phyloP scores from a whole-genome alignment of 2,888 invertebrate genomes.

The Melanophora roralis region DNA sequence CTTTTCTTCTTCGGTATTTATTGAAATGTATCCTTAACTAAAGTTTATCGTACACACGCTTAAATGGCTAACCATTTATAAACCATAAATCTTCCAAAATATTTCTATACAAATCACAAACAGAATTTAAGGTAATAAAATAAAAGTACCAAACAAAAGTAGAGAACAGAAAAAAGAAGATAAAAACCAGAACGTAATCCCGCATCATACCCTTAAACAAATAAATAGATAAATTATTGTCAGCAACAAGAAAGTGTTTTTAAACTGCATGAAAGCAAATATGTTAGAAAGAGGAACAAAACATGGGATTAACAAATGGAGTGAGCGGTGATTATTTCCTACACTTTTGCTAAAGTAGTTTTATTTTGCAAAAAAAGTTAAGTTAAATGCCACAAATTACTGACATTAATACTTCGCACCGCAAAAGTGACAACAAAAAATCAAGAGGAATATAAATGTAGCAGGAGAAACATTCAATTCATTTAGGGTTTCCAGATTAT shows the following conservation, averaged over 20 bases:
- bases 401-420: not conserved
- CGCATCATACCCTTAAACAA: constrained; percentile 21
- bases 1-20: no score
- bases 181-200: not conserved
- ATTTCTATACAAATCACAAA: constrained; percentile 61
- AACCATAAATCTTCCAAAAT: constrained; percentile 59
- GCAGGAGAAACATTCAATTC: not conserved
- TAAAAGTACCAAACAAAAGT: constrained; percentile 18
- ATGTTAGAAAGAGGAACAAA: not conserved
- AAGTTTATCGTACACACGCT: constrained; percentile 8
- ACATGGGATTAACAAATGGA: constrained; percentile 39
- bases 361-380: not conserved
- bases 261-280: constrained; percentile 26
- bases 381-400: constrained; percentile 37
- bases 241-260: constrained; percentile 37
- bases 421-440: constrained; percentile 9
- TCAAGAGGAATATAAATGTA: constrained; percentile 2
- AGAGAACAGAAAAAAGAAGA: not conserved
- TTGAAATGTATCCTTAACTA: no score
- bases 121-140: constrained; percentile 61
- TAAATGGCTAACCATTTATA: constrained; percentile 13
- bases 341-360: not conserved
- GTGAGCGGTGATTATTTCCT: not conserved
- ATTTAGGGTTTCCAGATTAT: no score
- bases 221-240: constrained; percentile 40